phyloP scores from a whole-genome alignment of 2,888 invertebrate species.

The Rhingia rostrata region DNA sequence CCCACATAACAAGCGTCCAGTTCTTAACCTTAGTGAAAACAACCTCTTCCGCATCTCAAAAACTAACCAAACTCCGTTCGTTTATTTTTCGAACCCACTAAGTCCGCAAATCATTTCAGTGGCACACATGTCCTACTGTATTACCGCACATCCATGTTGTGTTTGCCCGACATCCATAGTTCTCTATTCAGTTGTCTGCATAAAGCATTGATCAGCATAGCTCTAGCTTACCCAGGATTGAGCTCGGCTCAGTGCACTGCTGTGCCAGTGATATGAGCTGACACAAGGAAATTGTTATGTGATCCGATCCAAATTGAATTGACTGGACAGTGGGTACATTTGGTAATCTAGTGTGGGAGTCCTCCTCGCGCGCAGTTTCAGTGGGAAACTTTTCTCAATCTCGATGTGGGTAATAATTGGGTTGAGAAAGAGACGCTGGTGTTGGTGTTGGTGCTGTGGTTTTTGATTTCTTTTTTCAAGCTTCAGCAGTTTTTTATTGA shows the following conservation, averaged over 20 bases:
- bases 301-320: conserved; percentile 46
- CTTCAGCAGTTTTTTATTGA: conserved; percentile 9
- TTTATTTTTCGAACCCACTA: conserved; percentile 29
- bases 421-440: conserved; percentile 53
- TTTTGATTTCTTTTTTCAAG: conserved; percentile 17
- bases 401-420: conserved; percentile 45
- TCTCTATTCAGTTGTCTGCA: conserved; percentile 49
- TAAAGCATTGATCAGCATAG: conserved; percentile 26
- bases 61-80: conserved; percentile 14
- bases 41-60: background rate
- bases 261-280: conserved; percentile 39
- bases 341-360: conserved; percentile 48
- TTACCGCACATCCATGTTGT: conserved; percentile 15
- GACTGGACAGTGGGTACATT: conserved; percentile 46
- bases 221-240: background rate
- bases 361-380: conserved; percentile 41
- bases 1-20: too few species aligned
- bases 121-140: conserved; percentile 39
- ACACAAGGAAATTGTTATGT: conserved; percentile 69
- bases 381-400: conserved; percentile 51
- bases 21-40: background rate
- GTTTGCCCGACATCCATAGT: conserved; percentile 25
- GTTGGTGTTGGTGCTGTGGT: background rate
- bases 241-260: background rate
- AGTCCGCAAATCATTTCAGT: conserved; percentile 33